Evolutionary conservation across 2,113 vertebrate genomes (phyloP), one percentile per base, ranked within the genome.

Genomic region (Lipophrys pholis): DNA sequence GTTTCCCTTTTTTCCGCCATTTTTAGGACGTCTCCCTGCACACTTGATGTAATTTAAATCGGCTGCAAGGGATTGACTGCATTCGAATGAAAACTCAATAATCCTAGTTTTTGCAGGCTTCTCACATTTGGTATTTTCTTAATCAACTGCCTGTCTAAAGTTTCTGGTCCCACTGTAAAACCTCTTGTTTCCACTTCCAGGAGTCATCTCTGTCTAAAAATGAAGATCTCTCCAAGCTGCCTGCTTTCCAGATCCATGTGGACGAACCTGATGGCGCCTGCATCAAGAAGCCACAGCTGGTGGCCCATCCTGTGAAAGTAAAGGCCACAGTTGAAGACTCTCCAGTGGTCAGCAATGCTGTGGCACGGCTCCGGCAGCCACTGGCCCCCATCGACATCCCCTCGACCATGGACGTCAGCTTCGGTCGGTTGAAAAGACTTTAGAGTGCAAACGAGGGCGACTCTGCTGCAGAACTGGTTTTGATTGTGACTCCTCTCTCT

Each of bases 191-290:
- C 8, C 63, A 8, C 41, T 50, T 82, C 5, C 15, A 95, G 95
- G 90, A 87, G 1, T 69, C 86, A 1, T 65, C 90, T 43, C 45
- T 80, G 17, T 84, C 88, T 73, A 90, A 91, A 76, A 93, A 94
- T 64, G 94, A 97, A 14, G 94, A 93, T 10, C 68, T 72, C 42
- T 30, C 50, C 54, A 95, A 93, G 50, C 95, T 81, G 56, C 87
- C 91, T 0, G 0, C 79, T 8, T 92, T 92, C 78, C 86, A 85
- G 67, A 80, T 92, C 78, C 95, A 97, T n/a, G 80, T 96, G 79
- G 97, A 99, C 64, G 95, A 97, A 79, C 92, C 94, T 1, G 95
- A 96, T 49, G 87, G 86, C 0, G 80, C 91, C 62, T 87, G 84
- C 52, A 52, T 71, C 3, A 94, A 87, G 60, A 94, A 84, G 65